Percentiles rank a stretch among this genome's conserved stretches.
phyloP scores from a whole-genome alignment of 2,113 vertebrate species.

The Phalacrocorax aristotelis region DNA sequence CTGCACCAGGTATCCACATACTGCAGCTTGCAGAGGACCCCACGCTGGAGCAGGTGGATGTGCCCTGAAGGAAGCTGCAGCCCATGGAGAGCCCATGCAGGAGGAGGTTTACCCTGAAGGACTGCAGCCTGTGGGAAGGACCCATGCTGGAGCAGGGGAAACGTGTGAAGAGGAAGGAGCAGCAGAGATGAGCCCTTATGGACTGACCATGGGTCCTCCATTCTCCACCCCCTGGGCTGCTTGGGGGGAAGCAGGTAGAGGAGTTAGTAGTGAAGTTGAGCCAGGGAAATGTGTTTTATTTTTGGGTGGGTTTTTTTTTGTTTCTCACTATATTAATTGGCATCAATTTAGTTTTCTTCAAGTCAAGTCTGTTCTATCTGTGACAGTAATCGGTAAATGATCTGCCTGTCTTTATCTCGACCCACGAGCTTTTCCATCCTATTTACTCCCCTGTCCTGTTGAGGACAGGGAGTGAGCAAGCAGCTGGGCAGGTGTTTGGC shows the following conservation, averaged over 20 bases:
- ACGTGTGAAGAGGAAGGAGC: neutral
- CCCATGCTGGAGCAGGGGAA: neutral
- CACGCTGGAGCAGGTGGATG: fast-evolving
- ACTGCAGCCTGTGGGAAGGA: neutral
- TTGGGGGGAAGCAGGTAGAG: neutral
- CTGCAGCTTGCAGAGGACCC: too few relatives aligned
- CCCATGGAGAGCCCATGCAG: too few relatives aligned
- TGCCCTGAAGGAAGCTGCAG: neutral
- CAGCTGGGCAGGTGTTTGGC: neutral
- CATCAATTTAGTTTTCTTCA: neutral
- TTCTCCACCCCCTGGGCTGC: neutral
- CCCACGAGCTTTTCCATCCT: neutral
- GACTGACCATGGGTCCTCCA: too few relatives aligned
- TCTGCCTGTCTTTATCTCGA: neutral
- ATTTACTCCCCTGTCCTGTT: neutral
- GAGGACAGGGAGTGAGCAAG: neutral
- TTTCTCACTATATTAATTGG: neutral
- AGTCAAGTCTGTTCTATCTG: neutral
- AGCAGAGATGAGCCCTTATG: neutral
- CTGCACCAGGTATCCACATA: too few relatives aligned
- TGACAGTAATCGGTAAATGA: neutral
- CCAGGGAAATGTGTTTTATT: neutral
- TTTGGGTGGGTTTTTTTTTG: neutral
- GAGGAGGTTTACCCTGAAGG: neutral
- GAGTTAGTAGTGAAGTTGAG: neutral